Base-by-base conservation (phyloP, 2,888 invertebrate genomes). In the Meloe dianella region DNA sequence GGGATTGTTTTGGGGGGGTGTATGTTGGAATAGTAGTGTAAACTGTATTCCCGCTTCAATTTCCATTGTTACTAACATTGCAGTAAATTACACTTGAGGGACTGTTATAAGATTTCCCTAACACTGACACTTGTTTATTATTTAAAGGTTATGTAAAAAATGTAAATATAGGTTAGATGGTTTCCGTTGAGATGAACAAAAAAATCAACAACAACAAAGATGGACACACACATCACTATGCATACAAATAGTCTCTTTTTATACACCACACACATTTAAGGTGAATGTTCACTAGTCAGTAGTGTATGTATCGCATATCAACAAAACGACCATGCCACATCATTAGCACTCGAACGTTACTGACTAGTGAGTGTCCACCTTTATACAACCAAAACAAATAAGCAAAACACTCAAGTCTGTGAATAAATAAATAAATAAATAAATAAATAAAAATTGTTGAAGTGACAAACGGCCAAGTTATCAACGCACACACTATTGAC, bases 21-120 rank as follows among this genome's bases (percentile, higher is more conserved):
- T 51, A 38, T 59, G n/a, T n/a, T n/a, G n/a, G 17, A 2, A 10
- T 20, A 20, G 47, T 20, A 20, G 20, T 8, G 20, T 6, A 47
- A 47, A 47, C 47, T 35, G 59, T 68, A 71, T 64, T 71, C 69
- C 69, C 71, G 38, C 67, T 69, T 59, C 71, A 71, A 69, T 71
- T 69, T 68, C 60, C 35, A 27, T 7, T 27, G 27, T 29, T 35
- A 57, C 57, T 41, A 22, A 60, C 60, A 60, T 60, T 41, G 41
- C 32, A 5, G 9, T 32, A 41, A 41, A 41, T 41, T 17, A 12
- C 17, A 41, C 41, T 41, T 1, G n/a, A 7, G 41, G n/a, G 41
- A n/a, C 5, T 41, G n/a, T 41, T n/a, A 41, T 41, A 41, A 41
- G 41, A 41, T 41, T 41, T 41, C n/a, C 41, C 41, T n/a, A 17